phyloP scores from a whole-genome alignment of 2,113 vertebrate species.

The Spea bombifrons region DNA sequence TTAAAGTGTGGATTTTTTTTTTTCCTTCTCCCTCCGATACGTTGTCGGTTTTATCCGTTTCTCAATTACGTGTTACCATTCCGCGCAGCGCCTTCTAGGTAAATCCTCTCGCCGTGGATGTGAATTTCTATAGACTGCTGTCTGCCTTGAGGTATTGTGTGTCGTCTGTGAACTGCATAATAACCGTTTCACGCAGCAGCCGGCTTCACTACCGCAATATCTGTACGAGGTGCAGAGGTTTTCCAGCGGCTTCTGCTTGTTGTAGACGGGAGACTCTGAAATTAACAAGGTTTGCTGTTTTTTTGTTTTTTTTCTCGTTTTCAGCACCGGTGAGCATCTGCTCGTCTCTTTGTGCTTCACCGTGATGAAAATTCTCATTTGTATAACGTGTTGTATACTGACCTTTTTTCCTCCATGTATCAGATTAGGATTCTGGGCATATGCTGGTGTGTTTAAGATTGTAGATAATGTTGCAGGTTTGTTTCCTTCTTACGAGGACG shows the following conservation, averaged over 20 bases:
- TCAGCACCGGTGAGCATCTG: slow-evolving; percentile 44
- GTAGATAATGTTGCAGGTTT: too few species aligned
- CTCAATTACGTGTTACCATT: slow-evolving; percentile 57
- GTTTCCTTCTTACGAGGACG: too few species aligned
- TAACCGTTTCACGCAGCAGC: slow-evolving; percentile 75
- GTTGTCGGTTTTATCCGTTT: slow-evolving; percentile 22
- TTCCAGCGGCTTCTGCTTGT: slow-evolving; percentile 56
- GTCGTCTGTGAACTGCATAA: slow-evolving; percentile 81
- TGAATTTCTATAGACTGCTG: slow-evolving; percentile 64
- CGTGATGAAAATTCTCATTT: slow-evolving; percentile 48
- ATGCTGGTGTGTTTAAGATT: neutral
- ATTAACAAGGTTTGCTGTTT: slow-evolving; percentile 21
- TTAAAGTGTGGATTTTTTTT: neutral
- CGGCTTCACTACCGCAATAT: slow-evolving; percentile 76
- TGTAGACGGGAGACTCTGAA: slow-evolving; percentile 56
- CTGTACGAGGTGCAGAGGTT: slow-evolving; percentile 66
- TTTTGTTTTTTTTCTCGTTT: slow-evolving; percentile 36
- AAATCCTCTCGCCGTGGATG: slow-evolving; percentile 63
- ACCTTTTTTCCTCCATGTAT: slow-evolving; percentile 13
- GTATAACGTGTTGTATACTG: slow-evolving; percentile 31
- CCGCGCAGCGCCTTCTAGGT: slow-evolving; percentile 59
- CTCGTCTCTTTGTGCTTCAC: slow-evolving; percentile 44
- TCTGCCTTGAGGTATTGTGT: slow-evolving; percentile 78
- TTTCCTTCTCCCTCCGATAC: neutral
- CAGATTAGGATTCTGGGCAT: neutral